Evolutionary conservation across 1,140 invertebrate species (phyloP).

Genomic region (Oedothorax gibbosus): DNA sequence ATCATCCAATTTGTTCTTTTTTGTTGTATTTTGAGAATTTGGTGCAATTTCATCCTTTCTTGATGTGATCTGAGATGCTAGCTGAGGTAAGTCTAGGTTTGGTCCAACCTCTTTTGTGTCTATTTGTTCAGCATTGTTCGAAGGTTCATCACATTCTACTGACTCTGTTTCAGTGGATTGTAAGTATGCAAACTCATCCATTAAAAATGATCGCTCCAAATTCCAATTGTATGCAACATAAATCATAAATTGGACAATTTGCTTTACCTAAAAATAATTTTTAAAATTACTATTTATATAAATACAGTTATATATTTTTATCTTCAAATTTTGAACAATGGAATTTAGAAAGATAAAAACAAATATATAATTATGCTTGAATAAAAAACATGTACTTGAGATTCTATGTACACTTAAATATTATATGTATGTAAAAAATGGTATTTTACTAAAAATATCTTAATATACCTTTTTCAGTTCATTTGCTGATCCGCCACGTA

Average conservation of each 20-base stretch:
- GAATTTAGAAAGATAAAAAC: too few species aligned
- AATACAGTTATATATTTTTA: too few species aligned
- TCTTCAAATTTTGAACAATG: background rate
- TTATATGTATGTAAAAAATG: too few species aligned
- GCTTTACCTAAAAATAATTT: constrained; percentile 75
- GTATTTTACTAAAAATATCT: too few species aligned
- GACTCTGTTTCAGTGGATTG: constrained; percentile 63
- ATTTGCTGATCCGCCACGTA: constrained; percentile 80
- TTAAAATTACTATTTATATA: background rate
- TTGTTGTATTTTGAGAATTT: background rate
- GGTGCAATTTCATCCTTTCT: background rate
- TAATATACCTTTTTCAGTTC: constrained; percentile 78
- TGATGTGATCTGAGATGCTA: too few species aligned
- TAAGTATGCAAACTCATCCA: constrained; percentile 82
- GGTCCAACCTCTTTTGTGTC: background rate
- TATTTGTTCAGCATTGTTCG: background rate
- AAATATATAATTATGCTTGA: too few species aligned
- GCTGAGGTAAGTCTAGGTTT: too few species aligned
- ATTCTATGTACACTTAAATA: too few species aligned
- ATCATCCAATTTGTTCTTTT: constrained; percentile 47
- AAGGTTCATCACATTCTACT: constrained; percentile 43
- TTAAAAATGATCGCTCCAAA: constrained; percentile 89
- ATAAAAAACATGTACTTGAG: too few species aligned
- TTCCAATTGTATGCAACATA: constrained; percentile 92
- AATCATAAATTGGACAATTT: constrained; percentile 83